phyloP scores from a whole-genome alignment of 1,140 invertebrate genomes.

The Brachionus angularis region DNA sequence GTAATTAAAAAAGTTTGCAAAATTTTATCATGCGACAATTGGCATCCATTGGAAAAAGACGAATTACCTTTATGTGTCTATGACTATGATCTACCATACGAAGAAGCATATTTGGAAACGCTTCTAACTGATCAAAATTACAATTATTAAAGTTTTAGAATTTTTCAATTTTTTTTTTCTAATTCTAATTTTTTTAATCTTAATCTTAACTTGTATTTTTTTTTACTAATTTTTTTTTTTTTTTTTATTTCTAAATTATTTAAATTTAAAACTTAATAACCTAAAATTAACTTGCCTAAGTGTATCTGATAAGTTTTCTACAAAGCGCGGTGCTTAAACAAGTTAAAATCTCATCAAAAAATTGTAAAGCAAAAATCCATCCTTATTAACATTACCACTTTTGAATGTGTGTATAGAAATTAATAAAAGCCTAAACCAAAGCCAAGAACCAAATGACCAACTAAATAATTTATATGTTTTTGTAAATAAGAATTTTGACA shows the following conservation, averaged over 20 bases:
- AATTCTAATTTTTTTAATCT: not conserved
- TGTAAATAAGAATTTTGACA: too few species aligned
- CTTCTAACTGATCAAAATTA: conserved; percentile 37
- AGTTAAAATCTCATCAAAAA: too few species aligned
- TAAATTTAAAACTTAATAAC: too few species aligned
- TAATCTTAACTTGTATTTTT: not conserved
- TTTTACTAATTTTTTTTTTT: not conserved
- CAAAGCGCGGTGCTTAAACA: too few species aligned
- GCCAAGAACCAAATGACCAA: too few species aligned
- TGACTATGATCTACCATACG: conserved; percentile 13
- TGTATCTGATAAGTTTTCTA: too few species aligned
- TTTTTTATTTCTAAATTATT: not conserved
- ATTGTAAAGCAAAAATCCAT: too few species aligned
- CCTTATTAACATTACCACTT: too few species aligned
- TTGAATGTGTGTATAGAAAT: too few species aligned
- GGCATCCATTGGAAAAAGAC: conserved; percentile 42
- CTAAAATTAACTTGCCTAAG: too few species aligned
- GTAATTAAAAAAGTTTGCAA: conserved; percentile 15
- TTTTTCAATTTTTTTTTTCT: conserved; percentile 5
- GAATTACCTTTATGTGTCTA: conserved; percentile 41
- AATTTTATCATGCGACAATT: conserved; percentile 8
- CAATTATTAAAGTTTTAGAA: not conserved
- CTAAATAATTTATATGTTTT: too few species aligned
- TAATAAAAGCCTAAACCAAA: too few species aligned
- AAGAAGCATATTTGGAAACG: conserved; percentile 39